These are phyloP conservation scores for Salvelinus sp. DNA, from an alignment of 2,113 vertebrate genomes.

Conservation along the genomic window DNA sequence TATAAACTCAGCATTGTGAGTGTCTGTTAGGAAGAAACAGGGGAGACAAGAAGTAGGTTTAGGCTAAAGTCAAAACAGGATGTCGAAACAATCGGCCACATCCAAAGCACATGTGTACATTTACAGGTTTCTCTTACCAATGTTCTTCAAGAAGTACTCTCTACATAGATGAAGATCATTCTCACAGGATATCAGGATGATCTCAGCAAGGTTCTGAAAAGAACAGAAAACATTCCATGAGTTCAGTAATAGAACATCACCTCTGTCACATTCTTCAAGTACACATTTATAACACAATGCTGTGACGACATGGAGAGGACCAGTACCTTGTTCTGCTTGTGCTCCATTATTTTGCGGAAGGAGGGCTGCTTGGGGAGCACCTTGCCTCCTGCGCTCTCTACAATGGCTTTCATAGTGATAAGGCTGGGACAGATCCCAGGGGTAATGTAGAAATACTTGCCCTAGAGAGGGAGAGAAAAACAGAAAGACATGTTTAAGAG, in stretches of 20 bases:
- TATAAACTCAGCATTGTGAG: slow-evolving; percentile 95
- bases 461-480: slow-evolving; percentile 64
- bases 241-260: not conserved
- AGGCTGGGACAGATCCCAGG: slow-evolving; percentile 96
- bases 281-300: not conserved
- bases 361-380: slow-evolving; percentile 89
- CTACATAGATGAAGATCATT: slow-evolving; percentile 95
- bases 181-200: slow-evolving; percentile 94
- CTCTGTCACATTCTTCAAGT: not conserved
- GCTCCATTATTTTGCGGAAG: slow-evolving; percentile 93
- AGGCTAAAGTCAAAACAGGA: not conserved
- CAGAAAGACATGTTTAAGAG: not conserved
- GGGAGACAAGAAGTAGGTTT: not conserved
- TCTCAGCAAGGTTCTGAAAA: slow-evolving; percentile 89
- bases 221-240: not conserved
- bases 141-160: slow-evolving; percentile 91
- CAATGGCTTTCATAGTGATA: slow-evolving; percentile 90
- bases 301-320: not conserved
- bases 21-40: slow-evolving; percentile 75
- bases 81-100: not conserved
- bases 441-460: slow-evolving; percentile 94
- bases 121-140: slow-evolving; percentile 75
- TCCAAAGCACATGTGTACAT: too few relatives aligned
- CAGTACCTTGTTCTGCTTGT: slow-evolving; percentile 91
- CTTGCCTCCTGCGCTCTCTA: slow-evolving; percentile 93